Percentiles rank a stretch among this genome's conserved stretches.
Evolutionary conservation across 1,140 invertebrate species (phyloP).

Genomic region (Leguminivora glycinivorella): DNA sequence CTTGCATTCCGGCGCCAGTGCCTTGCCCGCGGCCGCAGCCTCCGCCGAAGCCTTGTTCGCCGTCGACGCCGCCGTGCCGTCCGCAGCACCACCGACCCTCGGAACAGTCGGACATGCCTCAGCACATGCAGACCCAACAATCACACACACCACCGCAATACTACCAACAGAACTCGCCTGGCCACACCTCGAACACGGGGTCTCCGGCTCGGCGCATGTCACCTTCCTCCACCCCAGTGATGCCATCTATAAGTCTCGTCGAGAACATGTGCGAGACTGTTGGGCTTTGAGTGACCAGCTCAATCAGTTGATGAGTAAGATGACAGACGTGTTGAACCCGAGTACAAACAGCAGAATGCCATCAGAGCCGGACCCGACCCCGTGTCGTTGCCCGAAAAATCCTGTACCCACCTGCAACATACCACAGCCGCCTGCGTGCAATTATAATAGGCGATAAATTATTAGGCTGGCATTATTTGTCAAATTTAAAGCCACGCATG

Average conservation of each 20-base stretch:
- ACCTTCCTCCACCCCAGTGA: neutral
- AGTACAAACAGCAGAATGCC: too few relatives aligned
- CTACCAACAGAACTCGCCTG: too few relatives aligned
- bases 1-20: too few relatives aligned
- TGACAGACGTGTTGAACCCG: conserved; percentile 41
- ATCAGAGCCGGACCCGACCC: conserved; percentile 42
- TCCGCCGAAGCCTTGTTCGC: neutral
- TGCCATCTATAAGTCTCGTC: conserved; percentile 43
- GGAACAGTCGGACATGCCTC: too few relatives aligned
- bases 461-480: neutral
- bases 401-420: conserved; percentile 31
- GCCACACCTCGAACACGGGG: neutral
- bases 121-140: too few relatives aligned
- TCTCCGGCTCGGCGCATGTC: neutral
- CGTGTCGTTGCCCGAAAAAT: conserved; percentile 60
- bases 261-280: conserved; percentile 62
- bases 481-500: neutral
- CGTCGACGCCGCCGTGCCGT: neutral
- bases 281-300: conserved; percentile 56
- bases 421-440: neutral
- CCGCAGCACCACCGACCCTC: too few relatives aligned
- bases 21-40: too few relatives aligned
- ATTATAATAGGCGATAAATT: neutral
- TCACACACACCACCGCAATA: too few relatives aligned
- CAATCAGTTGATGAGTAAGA: conserved; percentile 52